phyloP scores from a whole-genome alignment of 2,113 vertebrate genomes.

The Bufo bufo region DNA sequence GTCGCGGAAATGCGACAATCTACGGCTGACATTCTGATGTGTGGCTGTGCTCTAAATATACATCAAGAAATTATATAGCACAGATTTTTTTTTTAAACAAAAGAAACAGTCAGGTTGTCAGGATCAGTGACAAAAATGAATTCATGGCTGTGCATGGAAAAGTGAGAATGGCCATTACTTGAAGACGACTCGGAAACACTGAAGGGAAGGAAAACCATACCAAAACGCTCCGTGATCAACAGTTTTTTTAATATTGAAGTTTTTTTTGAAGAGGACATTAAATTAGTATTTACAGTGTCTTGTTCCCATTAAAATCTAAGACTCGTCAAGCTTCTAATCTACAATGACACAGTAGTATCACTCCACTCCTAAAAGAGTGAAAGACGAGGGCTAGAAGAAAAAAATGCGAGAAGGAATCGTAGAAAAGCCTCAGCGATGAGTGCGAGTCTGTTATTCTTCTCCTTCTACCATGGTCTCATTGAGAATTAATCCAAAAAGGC shows the following conservation, averaged over 20 bases:
- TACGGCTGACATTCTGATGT: too few relatives aligned
- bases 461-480: constrained; percentile 21
- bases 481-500: constrained; percentile 72
- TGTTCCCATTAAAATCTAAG: neutral
- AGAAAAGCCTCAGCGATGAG: neutral
- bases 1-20: too few relatives aligned
- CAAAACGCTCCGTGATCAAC: neutral
- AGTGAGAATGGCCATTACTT: neutral
- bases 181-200: neutral
- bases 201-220: neutral
- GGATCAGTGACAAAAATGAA: too few relatives aligned
- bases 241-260: neutral
- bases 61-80: too few relatives aligned
- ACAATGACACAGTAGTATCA: neutral
- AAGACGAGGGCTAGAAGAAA: neutral
- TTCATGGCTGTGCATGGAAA: too few relatives aligned
- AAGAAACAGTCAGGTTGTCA: too few relatives aligned
- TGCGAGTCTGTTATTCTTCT: neutral
- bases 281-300: neutral
- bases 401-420: neutral
- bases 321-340: neutral
- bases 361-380: neutral
- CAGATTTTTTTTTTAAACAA: too few relatives aligned
- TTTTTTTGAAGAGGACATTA: neutral
- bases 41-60: too few relatives aligned